These are phyloP conservation scores for Cabera pusaria DNA, from an alignment of 2,888 invertebrate species.

Conservation along the genomic window DNA sequence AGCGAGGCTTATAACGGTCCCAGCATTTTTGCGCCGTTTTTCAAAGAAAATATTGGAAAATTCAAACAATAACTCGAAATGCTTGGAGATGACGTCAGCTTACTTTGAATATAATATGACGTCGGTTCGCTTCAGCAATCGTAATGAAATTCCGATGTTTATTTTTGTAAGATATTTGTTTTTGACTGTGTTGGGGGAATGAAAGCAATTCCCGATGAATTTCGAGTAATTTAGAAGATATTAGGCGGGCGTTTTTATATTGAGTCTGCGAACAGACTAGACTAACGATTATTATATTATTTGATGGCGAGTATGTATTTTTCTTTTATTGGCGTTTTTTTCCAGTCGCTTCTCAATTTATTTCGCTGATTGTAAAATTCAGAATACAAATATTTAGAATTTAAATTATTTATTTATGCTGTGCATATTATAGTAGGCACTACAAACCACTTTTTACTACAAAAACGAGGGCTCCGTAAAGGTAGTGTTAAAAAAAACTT, in stretches of 20 bases:
- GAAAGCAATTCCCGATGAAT: slow-evolving; percentile 9
- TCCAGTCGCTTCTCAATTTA: too few relatives aligned
- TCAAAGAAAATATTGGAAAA: slow-evolving; percentile 15
- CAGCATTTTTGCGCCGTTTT: slow-evolving; percentile 6
- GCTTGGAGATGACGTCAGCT: slow-evolving; percentile 1
- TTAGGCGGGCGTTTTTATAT: neutral
- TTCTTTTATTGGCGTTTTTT: too few relatives aligned
- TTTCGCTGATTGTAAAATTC: too few relatives aligned
- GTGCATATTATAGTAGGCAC: too few relatives aligned
- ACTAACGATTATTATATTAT: too few relatives aligned
- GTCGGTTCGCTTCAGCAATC: slow-evolving; percentile 4
- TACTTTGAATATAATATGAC: slow-evolving; percentile 7
- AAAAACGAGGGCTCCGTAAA: too few relatives aligned
- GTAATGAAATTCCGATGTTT: slow-evolving; percentile 13
- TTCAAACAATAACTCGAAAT: slow-evolving; percentile 13
- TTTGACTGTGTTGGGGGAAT: slow-evolving; percentile 3
- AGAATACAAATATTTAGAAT: too few relatives aligned
- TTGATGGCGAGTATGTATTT: too few relatives aligned
- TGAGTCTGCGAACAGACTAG: too few relatives aligned
- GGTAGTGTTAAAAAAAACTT: too few relatives aligned
- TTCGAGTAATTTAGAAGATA: slow-evolving; percentile 1
- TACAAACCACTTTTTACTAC: too few relatives aligned
- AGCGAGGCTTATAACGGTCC: slow-evolving; percentile 14
- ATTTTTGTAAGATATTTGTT: slow-evolving; percentile 10
- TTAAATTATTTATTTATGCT: too few relatives aligned